phyloP scores from a whole-genome alignment of 2,113 vertebrate species.

The Muntiacus reevesi region DNA sequence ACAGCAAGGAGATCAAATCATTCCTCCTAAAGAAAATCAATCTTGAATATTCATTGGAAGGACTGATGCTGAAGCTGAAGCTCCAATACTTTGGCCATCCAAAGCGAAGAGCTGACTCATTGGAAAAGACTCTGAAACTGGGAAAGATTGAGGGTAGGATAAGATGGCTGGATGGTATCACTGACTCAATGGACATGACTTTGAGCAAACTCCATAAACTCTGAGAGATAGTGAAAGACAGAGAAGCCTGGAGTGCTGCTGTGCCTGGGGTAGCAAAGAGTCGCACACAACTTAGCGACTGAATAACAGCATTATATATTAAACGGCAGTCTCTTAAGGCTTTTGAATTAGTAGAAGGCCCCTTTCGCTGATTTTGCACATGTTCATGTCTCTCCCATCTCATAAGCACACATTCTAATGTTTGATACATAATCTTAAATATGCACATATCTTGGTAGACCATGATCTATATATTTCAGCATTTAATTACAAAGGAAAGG shows the following conservation, averaged over 20 bases:
- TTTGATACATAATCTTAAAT: background rate
- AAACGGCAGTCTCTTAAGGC: background rate
- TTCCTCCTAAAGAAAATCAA: background rate
- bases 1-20: background rate
- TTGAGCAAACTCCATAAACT: background rate
- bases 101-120: background rate
- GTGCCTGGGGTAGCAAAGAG: background rate
- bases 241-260: background rate
- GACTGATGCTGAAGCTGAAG: background rate
- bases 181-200: background rate
- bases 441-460: background rate
- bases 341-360: background rate
- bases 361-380: background rate
- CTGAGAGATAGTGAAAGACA: background rate
- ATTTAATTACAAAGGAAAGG: background rate
- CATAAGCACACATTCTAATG: background rate
- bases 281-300: fast-evolving
- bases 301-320: background rate
- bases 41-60: background rate
- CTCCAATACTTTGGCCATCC: background rate
- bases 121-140: background rate
- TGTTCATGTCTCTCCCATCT: background rate
- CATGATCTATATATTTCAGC: background rate
- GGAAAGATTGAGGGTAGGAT: background rate
- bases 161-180: background rate